Conservation (phyloP, 2,797 vertebrate genomes). For the Ibycter americanus region DNA sequence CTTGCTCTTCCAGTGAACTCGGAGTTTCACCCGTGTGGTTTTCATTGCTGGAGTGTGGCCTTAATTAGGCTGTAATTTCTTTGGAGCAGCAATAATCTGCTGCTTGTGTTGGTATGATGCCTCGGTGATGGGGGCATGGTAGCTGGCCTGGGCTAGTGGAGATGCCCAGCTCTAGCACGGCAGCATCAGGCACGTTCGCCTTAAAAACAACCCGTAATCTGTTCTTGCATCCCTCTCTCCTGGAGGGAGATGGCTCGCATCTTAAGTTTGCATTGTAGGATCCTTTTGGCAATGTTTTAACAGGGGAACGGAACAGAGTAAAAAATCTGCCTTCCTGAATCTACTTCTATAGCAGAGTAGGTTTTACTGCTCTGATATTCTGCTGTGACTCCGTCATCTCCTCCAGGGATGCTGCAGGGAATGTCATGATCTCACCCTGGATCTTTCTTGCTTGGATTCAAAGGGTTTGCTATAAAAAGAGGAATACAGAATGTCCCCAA, state of each 20-base stretch:
- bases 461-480: neutral
- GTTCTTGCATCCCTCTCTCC: neutral
- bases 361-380: neutral
- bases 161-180: neutral
- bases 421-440: neutral
- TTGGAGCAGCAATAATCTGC: neutral
- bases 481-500: neutral
- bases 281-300: neutral
- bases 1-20: neutral
- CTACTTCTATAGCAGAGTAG: neutral
- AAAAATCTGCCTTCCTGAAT: neutral
- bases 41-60: neutral
- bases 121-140: neutral
- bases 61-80: neutral
- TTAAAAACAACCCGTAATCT: neutral
- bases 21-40: accelerated
- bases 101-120: neutral
- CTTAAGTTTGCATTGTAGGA: neutral
- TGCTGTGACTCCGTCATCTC: neutral
- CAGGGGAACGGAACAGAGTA: neutral
- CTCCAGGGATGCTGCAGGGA: neutral
- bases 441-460: neutral
- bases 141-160: neutral
- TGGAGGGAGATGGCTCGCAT: neutral
- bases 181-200: neutral